Base-by-base conservation (phyloP, 2,888 invertebrate genomes). In the Dolichopus griseipennis region DNA sequence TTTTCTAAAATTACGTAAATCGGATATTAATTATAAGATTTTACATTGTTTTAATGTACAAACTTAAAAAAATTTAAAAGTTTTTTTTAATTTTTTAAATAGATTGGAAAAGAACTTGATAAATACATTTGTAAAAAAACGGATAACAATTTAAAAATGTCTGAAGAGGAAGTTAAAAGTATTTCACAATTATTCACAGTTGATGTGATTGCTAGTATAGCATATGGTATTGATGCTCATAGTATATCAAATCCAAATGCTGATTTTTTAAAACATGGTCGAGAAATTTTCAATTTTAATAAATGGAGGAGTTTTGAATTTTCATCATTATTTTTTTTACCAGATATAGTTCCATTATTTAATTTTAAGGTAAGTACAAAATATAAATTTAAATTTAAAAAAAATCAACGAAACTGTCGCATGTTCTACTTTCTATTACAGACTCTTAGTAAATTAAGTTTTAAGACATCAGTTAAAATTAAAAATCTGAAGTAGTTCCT, bases 181-280 rank as follows among this genome's bases (percentile, higher is more conserved):
- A 68, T 78, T 0, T 75, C 76, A 67, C 75, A 77, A 0, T 72
- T 74, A 18, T 81, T 77, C 65, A 76, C 77, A 4, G 79, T 79
- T 0, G 81, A 81, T 69, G 75, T 78, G 3, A 81, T 81, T 12
- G 78, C 79, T 0, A 74, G 76, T 0, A 76, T 77, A 20, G 81
- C 81, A 0, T 81, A 74, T 72, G 81, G 81, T 0, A 69, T 81
- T 12, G 73, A 75, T 1, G 79, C 78, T 0, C 76, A 81, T 20
- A 77, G 78, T 27, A 65, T 81, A 0, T 67, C 74, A 37, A 75
- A 81, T 73, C 77, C 79, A 0, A 69, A 79, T 18, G 74, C 72
- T 0, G 79, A 80, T 52, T 81, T 81, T 64, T 75, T 77, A 10
- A 33, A 20, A 2, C 72, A 76, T 18, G 78, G 79, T 2, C 73